Base-by-base conservation (phyloP, 2,888 invertebrate genomes). In the Amitus sp. region DNA sequence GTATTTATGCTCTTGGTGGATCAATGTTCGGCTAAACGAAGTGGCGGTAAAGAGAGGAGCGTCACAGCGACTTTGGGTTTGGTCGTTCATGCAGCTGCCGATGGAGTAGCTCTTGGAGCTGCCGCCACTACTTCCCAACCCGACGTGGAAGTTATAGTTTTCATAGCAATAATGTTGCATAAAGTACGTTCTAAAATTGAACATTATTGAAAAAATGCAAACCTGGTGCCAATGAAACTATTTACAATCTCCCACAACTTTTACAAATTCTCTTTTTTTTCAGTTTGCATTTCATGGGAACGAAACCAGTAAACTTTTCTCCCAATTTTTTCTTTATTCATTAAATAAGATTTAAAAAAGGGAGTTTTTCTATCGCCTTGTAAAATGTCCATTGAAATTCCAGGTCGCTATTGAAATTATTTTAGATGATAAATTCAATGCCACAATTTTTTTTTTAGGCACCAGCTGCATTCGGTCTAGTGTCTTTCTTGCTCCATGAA, bases 21-120 rank as follows among this genome's bases (percentile, higher is more conserved):
- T 82, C 97, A 99, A 79, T 85, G 87, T 65, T 87, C 88, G 18
- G 83, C 87, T 43, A 85, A 83, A 65, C 83, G 83, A 71, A 86
- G 84, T 53, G 89, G 90, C 70, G 85, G 88, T 49, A 83, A 86
- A 60, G 91, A 92, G 72, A 88, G 88, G 70, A 93, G 92, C 71
- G 88, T 96, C 37, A 98, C 98, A 0, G 97, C 98, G 0, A 99
- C 99, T 0, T 85, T 99, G 1, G 99, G 99, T 0, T 84, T 99
- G 2, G 96, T 99, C 0, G 98, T 99, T 0, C 99, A 99, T 80
- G 98, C 99, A 0, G 98, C 98, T 89, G 98, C 98, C 54, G 98
- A 99, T 84, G 98, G 98, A 1, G 90, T 99, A 9, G 98, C 98
- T 0, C 82, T 99, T 12, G 99, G 98, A n/a, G 98, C 98, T 1